phyloP scores from a whole-genome alignment of 2,888 invertebrate genomes.

The Tethea ocularis region DNA sequence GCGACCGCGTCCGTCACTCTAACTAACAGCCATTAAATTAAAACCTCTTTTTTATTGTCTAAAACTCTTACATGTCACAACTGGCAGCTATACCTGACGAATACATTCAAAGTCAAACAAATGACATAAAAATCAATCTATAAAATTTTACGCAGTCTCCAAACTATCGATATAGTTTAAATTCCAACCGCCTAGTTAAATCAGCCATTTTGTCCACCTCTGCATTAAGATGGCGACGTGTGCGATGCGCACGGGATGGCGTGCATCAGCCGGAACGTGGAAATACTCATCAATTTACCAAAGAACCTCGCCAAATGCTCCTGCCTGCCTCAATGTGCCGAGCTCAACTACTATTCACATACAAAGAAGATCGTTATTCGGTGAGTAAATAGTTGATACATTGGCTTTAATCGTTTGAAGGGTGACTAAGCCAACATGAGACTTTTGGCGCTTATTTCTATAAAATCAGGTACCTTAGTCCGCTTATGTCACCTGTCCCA shows the following conservation, averaged over 20 bases:
- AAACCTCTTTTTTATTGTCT: too few relatives aligned
- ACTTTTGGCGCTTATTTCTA: too few relatives aligned
- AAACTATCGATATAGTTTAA: neutral
- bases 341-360: conserved; percentile 79
- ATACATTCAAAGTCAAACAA: neutral
- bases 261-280: conserved; percentile 79
- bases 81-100: neutral
- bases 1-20: too few relatives aligned
- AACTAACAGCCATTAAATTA: too few relatives aligned
- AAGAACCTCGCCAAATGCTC: conserved; percentile 78
- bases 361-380: conserved; percentile 77
- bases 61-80: neutral
- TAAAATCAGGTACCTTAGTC: too few relatives aligned
- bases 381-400: too few relatives aligned
- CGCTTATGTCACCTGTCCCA: too few relatives aligned
- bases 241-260: conserved; percentile 82
- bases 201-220: neutral
- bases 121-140: neutral
- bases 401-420: too few relatives aligned
- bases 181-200: neutral
- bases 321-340: conserved; percentile 77
- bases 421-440: too few relatives aligned
- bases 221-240: conserved; percentile 72
- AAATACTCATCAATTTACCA: conserved; percentile 78
- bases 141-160: neutral